phyloP scores from a whole-genome alignment of 2,888 invertebrate species.

The Trachelus troglodyta region DNA sequence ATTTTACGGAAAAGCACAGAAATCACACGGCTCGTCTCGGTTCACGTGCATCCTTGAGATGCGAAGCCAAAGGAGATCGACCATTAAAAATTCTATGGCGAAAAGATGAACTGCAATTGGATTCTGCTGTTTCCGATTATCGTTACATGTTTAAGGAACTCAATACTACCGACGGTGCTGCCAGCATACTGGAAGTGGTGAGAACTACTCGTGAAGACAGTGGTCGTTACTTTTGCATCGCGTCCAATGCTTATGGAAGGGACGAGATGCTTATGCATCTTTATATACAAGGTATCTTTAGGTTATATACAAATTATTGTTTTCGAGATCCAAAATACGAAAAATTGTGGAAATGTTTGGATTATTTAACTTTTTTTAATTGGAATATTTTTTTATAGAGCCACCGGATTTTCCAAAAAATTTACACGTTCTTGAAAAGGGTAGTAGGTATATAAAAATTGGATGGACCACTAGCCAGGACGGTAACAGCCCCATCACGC shows the following conservation, averaged over 20 bases:
- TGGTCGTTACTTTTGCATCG: slow-evolving; percentile 87
- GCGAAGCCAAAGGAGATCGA: slow-evolving; percentile 88
- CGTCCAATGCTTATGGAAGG: slow-evolving; percentile 89
- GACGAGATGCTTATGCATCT: slow-evolving; percentile 92
- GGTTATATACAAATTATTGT: not conserved
- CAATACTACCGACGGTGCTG: slow-evolving; percentile 69
- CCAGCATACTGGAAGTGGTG: slow-evolving; percentile 86
- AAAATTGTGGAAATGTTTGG: not conserved
- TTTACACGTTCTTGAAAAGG: slow-evolving; percentile 85
- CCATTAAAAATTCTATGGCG: slow-evolving; percentile 90
- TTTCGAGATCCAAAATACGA: not conserved
- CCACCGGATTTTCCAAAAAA: slow-evolving; percentile 91
- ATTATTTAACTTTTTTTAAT: not conserved
- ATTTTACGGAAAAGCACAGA: slow-evolving; percentile 79
- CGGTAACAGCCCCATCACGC: slow-evolving; percentile 88
- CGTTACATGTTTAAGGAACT: slow-evolving; percentile 60
- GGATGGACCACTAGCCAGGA: slow-evolving; percentile 92
- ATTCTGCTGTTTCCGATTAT: slow-evolving; percentile 59
- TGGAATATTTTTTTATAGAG: slow-evolving; percentile 67
- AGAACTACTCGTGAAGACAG: slow-evolving; percentile 90
- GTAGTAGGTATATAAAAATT: slow-evolving; percentile 85
- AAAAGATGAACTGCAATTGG: slow-evolving; percentile 71
- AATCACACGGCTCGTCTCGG: slow-evolving; percentile 62
- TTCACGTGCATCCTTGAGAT: slow-evolving; percentile 73
- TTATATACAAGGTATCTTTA: slow-evolving; percentile 81